phyloP scores from a whole-genome alignment of 2,113 vertebrate genomes.

The Elanoides forficatus region DNA sequence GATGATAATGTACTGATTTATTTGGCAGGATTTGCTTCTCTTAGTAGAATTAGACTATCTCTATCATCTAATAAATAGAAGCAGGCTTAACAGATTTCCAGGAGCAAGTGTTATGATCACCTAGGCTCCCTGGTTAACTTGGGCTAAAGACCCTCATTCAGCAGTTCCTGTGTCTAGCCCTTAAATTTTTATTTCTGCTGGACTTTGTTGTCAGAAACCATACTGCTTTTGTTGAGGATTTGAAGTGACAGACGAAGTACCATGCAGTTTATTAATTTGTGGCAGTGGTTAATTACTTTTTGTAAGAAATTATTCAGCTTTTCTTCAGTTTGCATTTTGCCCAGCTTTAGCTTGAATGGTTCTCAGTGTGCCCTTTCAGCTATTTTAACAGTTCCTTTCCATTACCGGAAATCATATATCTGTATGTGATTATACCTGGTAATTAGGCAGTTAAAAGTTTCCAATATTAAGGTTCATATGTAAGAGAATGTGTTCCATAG shows the following conservation, averaged over 20 bases:
- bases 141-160: neutral
- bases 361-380: neutral
- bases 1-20: neutral
- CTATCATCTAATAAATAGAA: neutral
- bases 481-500: neutral
- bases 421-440: neutral
- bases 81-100: neutral
- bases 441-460: neutral
- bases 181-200: neutral
- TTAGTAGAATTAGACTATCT: neutral
- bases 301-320: neutral
- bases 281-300: neutral
- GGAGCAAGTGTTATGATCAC: neutral
- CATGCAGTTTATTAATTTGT: neutral
- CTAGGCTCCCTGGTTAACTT: neutral
- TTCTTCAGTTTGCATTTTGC: neutral
- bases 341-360: neutral
- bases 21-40: neutral
- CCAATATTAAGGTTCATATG: neutral
- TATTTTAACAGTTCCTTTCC: neutral
- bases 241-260: neutral
- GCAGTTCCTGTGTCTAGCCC: neutral
- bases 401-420: neutral
- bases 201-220: neutral
- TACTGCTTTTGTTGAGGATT: neutral